Conservation (phyloP, 2,113 vertebrate genomes). For the Geococcyx californianus region DNA sequence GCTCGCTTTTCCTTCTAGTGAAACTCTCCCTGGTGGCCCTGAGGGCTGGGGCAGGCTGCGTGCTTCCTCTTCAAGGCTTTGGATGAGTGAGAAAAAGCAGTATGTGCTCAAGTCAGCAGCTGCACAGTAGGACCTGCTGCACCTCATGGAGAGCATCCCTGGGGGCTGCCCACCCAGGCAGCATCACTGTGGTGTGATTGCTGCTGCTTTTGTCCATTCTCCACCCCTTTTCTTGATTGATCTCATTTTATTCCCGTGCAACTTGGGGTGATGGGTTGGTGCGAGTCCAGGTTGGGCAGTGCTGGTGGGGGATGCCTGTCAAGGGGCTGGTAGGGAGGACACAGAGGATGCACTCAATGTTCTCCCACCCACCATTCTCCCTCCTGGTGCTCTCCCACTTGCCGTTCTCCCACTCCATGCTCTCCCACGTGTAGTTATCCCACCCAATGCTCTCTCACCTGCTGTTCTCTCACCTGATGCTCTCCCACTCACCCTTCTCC, state of each 20-base stretch:
- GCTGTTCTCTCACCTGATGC: background rate
- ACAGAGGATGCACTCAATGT: background rate
- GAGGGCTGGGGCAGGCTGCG: background rate
- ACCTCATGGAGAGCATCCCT: background rate
- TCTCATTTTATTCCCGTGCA: background rate
- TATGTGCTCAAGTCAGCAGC: background rate
- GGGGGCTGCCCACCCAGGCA: background rate
- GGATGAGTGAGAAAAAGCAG: background rate
- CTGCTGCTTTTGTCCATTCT: background rate
- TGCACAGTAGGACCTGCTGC: fast-evolving
- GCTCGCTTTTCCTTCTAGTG: background rate
- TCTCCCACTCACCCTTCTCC: background rate
- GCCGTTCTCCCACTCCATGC: no score
- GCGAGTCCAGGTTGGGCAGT: fast-evolving
- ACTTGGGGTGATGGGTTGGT: fast-evolving
- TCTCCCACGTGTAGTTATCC: background rate
- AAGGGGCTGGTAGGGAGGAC: background rate
- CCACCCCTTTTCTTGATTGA: background rate
- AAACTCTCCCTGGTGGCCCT: background rate
- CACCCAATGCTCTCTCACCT: background rate
- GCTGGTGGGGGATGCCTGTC: no score
- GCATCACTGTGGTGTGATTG: fast-evolving
- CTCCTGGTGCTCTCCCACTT: background rate
- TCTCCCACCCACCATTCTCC: background rate
- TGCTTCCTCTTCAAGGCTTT: background rate